These are phyloP conservation scores for Cryptus armator DNA, from an alignment of 2,888 invertebrate genomes.

Conservation along the genomic window DNA sequence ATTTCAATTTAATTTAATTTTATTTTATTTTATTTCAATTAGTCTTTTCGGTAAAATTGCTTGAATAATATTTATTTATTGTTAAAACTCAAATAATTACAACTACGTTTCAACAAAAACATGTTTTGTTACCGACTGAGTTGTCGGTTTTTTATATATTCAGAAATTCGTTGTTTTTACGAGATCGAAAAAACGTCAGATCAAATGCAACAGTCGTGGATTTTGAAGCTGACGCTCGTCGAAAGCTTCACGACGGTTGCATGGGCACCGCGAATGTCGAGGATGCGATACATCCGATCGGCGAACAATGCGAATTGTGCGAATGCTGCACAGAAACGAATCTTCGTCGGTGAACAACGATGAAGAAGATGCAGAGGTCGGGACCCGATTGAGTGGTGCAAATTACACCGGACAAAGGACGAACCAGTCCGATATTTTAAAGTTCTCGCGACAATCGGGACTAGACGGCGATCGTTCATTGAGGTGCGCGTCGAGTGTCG, in stretches of 20 bases:
- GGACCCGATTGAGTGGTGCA: constrained; percentile 25
- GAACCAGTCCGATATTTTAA: constrained; percentile 34
- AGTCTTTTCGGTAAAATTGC: no score
- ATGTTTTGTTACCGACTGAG: no score
- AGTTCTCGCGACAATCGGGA: constrained; percentile 33
- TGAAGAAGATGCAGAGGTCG: constrained; percentile 8
- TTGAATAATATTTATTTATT: no score
- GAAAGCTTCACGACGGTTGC: constrained; percentile 53
- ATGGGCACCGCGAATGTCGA: constrained; percentile 71
- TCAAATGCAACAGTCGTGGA: background rate
- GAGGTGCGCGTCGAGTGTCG: constrained; percentile 80
- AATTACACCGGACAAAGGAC: constrained; percentile 53
- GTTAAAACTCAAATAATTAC: no score
- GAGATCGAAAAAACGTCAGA: background rate
- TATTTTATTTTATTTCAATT: no score
- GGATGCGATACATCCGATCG: constrained; percentile 69
- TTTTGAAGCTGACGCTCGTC: background rate
- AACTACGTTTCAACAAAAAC: no score
- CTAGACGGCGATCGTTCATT: constrained; percentile 72
- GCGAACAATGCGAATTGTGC: constrained; percentile 68
- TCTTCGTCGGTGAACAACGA: background rate
- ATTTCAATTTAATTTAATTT: no score
- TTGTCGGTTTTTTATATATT: no score
- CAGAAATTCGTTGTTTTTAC: constrained; percentile 33
- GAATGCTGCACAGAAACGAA: constrained; percentile 69